Evolutionary conservation across 2,888 invertebrate genomes (phyloP), one percentile per base, ranked within the genome.

Genomic region (Panopea generosa): DNA sequence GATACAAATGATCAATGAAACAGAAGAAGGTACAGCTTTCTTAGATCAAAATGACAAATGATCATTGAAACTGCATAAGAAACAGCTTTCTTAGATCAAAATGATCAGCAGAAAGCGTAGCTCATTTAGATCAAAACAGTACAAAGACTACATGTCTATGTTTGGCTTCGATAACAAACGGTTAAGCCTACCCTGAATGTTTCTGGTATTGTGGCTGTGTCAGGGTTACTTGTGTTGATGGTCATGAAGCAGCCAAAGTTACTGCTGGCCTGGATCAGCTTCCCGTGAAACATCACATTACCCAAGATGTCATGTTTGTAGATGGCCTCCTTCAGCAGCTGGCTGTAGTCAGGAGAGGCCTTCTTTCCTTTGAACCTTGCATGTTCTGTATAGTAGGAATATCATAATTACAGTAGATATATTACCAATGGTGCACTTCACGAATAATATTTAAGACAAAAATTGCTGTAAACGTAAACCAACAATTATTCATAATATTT

Each of bases 171-270:
- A n/a, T n/a, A n/a, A n/a, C n/a, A n/a, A n/a, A n/a, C n/a, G n/a
- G n/a, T n/a, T n/a, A n/a, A 43, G 57, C 86, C 56, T 84, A 91
- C 91, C 85, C 87, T 88, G 72, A 89, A 86, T 67, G 86, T 89
- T 29, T 91, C 90, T 11, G 92, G 91, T 20, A 92, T 88, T 27
- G 87, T 82, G 1, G 79, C 50, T n/a, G 78, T 75, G 16, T 57
- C 66, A n/a, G 79, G 71, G 62, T 84, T 85, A 24, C 73, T 65
- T 4, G 85, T 83, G 71, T 87, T 90, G 40, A 91, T 56, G 4
- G 91, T 89, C 90, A 92, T 89, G 77, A 92, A 92, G 68, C 91
- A 91, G n/a, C 90, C 91, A 76, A 85, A 91, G 84, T 88, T 91
- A 47, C 88, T 83, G 66, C 84, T 89, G 68, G 91, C 91, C 50